These are phyloP conservation scores for Lepus townsendii DNA, from an alignment of 2,797 vertebrate genomes.

Conservation along the genomic window DNA sequence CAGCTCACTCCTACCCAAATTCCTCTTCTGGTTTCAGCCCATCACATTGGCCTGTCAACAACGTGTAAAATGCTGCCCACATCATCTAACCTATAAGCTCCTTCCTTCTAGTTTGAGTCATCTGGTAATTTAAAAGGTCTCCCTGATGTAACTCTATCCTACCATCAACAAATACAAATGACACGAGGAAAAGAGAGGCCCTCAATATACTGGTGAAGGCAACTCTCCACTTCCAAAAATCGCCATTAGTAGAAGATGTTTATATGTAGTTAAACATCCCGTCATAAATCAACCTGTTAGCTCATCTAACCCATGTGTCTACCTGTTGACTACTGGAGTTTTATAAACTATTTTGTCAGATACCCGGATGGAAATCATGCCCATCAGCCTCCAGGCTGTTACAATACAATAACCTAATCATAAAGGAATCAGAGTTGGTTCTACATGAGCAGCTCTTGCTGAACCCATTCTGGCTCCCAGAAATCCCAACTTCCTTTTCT, in stretches of 20 bases:
- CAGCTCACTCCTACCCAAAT: slow-evolving; percentile 59
- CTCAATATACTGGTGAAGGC: neutral
- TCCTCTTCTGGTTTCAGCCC: slow-evolving; percentile 43
- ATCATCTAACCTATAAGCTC: neutral
- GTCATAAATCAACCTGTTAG: slow-evolving; percentile 55
- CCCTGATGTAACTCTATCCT: neutral
- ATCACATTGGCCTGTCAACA: slow-evolving; percentile 41
- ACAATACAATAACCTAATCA: slow-evolving; percentile 2
- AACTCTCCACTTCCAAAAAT: neutral
- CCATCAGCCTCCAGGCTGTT: slow-evolving; percentile 26
- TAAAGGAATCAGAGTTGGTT: slow-evolving; percentile 47
- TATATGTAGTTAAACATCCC: slow-evolving; percentile 28
- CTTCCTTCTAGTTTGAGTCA: slow-evolving; percentile 39
- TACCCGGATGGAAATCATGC: neutral
- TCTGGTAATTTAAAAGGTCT: slow-evolving; percentile 19
- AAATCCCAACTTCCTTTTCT: neutral
- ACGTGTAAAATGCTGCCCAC: neutral
- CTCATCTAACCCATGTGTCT: slow-evolving; percentile 6
- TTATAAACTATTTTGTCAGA: slow-evolving; percentile 58
- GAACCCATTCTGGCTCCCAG: slow-evolving; percentile 51
- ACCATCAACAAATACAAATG: slow-evolving; percentile 6
- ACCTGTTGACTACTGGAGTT: neutral
- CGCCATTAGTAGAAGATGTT: slow-evolving; percentile 33
- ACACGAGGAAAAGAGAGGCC: slow-evolving; percentile 20
- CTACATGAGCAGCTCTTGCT: neutral